These are phyloP conservation scores for Volucella inanis DNA, from an alignment of 2,888 invertebrate species.

Conservation along the genomic window DNA sequence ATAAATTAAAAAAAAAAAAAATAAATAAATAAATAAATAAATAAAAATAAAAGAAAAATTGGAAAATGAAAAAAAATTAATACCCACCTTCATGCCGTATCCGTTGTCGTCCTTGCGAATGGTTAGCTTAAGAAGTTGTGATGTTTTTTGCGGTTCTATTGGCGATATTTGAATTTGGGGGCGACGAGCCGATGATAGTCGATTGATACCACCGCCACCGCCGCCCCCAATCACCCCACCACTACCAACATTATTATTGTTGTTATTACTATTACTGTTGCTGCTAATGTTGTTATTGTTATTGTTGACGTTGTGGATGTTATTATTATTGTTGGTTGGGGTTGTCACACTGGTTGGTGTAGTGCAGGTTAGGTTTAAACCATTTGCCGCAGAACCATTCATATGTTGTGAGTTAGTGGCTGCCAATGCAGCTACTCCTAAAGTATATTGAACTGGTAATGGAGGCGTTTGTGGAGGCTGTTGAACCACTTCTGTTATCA, in stretches of 20 bases:
- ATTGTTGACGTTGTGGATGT: slow-evolving; percentile 25
- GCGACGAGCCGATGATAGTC: slow-evolving; percentile 79
- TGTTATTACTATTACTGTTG: slow-evolving; percentile 69
- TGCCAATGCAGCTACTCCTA: slow-evolving; percentile 63
- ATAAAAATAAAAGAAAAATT: slow-evolving; percentile 19
- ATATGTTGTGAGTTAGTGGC: slow-evolving; percentile 77
- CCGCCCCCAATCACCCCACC: slow-evolving; percentile 74
- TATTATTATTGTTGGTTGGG: slow-evolving; percentile 47
- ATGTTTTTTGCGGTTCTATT: slow-evolving; percentile 80
- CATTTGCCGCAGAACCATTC: slow-evolving; percentile 78
- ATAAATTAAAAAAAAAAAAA: slow-evolving; percentile 34
- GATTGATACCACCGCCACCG: slow-evolving; percentile 75
- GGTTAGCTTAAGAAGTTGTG: slow-evolving; percentile 82
- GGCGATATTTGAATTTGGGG: slow-evolving; percentile 79
- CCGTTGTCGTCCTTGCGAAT: slow-evolving; percentile 83
- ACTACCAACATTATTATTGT: slow-evolving; percentile 70
- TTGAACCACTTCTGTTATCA: slow-evolving; percentile 55
- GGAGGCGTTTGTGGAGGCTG: slow-evolving; percentile 81
- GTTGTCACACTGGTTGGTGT: not conserved
- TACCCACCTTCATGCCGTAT: slow-evolving; percentile 83
- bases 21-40: slow-evolving; percentile 34
- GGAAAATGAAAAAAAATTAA: slow-evolving; percentile 4
- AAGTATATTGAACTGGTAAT: slow-evolving; percentile 77
- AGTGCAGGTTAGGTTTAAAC: slow-evolving; percentile 44
- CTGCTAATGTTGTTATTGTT: slow-evolving; percentile 62